Percentiles rank a stretch among this genome's conserved stretches.
phyloP scores from a whole-genome alignment of 1,140 invertebrate genomes.

The Ceratosolen fusciceps region DNA sequence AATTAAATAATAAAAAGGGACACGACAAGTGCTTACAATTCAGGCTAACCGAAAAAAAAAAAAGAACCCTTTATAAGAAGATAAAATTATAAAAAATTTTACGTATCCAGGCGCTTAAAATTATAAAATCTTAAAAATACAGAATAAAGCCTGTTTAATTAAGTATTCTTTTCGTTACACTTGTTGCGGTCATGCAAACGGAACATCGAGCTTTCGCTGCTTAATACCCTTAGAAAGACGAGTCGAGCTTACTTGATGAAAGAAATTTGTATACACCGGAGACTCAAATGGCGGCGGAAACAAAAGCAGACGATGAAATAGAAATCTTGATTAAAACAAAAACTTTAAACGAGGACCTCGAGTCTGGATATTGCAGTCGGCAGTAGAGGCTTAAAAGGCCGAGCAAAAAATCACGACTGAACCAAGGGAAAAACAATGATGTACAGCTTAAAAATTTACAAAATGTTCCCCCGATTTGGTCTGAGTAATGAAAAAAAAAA shows the following conservation, averaged over 20 bases:
- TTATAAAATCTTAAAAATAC: not conserved
- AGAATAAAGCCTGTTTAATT: not conserved
- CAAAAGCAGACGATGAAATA: not conserved
- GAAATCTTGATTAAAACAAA: slow-evolving; percentile 2
- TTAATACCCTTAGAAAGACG: not conserved
- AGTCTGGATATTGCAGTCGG: not conserved
- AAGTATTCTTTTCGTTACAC: slow-evolving; percentile 1
- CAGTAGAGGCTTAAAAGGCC: not conserved
- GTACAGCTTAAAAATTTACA: not conserved
- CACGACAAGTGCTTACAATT: not conserved
- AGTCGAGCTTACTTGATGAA: not conserved
- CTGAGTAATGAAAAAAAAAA: not conserved
- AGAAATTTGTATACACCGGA: not conserved
- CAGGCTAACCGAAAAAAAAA: not conserved
- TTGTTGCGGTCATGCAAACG: not conserved
- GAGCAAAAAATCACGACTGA: not conserved
- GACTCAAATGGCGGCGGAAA: not conserved
- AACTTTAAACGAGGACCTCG: not conserved
- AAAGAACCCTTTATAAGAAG: not conserved
- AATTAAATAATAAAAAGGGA: not conserved
- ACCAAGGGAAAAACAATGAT: not conserved
- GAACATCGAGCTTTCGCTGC: not conserved
- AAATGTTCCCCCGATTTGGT: not conserved
- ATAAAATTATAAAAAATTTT: not conserved
- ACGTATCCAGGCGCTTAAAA: not conserved